Evolutionary conservation across 1,140 invertebrate genomes (phyloP), one percentile per base, ranked within the genome.

Genomic region (Nautilus pompilius): DNA sequence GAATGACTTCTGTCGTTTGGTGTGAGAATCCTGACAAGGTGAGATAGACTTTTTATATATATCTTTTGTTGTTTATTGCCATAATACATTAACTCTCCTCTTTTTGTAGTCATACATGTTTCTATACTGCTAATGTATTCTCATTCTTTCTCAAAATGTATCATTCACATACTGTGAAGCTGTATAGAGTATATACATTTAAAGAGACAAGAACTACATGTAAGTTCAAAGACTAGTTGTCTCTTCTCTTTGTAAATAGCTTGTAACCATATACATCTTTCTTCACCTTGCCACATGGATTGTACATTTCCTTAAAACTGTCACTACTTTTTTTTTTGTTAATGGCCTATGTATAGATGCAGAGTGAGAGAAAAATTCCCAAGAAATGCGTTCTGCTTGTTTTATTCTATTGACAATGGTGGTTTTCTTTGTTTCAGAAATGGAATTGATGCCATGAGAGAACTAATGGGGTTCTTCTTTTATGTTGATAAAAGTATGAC

Each of bases 391-490:
- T 8, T 55, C 51, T 36, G 41, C 10, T 30, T 5, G 13, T 20
- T 49, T 56, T 32, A 32, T 48, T 6, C 30, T 24, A 60, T 53
- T 28, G n/a, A n/a, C n/a, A n/a, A n/a, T n/a, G n/a, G n/a, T n/a
- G n/a, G 29, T 59, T 68, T 60, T 67, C 62, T 34, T 69, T 58
- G 30, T 66, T 65, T 53, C 65, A 82, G 75, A 64, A 74, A 79
- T 73, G 76, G 74, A 3, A 74, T 74, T 66, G 79, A 82, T 78
- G 79, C 80, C 32, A 65, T 80, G 34, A 68, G 75, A 64, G 79
- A 82, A 48, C 60, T 82, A 26, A 79, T 76, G 15, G 80, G 80
- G 22, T 82, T 82, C 63, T 82, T 75, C 70, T 82, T 82, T 58
- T 63, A 70, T 51, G 65, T 72, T 51, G 79, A 82, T 57, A 78